These are phyloP conservation scores for Cheirogaleus major DNA, from an alignment of 2,797 vertebrate species.

Conservation along the genomic window DNA sequence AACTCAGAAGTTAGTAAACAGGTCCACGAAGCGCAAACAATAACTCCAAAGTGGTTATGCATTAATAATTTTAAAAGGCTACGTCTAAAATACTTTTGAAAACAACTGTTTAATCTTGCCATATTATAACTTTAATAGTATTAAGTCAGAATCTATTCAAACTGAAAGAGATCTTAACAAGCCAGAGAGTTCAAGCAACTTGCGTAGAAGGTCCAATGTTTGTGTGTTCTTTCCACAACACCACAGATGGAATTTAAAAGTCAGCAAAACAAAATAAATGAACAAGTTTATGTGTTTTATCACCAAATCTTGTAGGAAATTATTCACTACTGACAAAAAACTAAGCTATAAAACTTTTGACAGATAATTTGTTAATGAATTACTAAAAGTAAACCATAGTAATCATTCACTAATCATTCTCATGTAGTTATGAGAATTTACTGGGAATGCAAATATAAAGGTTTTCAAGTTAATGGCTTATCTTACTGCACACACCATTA, in stretches of 20 bases:
- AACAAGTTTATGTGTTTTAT: background rate
- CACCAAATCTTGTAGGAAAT: slow-evolving; percentile 39
- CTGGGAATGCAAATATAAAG: background rate
- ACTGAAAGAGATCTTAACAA: background rate
- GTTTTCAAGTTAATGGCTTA: background rate
- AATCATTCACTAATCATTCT: no score
- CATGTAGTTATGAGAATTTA: slow-evolving; percentile 26
- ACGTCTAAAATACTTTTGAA: background rate
- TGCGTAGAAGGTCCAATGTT: background rate
- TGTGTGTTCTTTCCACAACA: background rate
- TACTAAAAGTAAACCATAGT: no score
- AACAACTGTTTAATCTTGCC: background rate
- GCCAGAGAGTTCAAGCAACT: background rate
- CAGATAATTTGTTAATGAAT: no score
- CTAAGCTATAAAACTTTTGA: no score
- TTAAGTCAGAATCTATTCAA: background rate
- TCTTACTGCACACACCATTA: background rate
- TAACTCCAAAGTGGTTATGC: background rate
- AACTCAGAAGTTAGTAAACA: background rate
- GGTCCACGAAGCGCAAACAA: background rate
- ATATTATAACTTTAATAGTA: background rate
- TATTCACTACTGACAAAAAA: slow-evolving; percentile 25
- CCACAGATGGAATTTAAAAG: slow-evolving; percentile 25
- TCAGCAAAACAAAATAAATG: slow-evolving; percentile 29
- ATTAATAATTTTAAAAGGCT: background rate